phyloP scores from a whole-genome alignment of 2,888 invertebrate species.

The Lysandra coridon region DNA sequence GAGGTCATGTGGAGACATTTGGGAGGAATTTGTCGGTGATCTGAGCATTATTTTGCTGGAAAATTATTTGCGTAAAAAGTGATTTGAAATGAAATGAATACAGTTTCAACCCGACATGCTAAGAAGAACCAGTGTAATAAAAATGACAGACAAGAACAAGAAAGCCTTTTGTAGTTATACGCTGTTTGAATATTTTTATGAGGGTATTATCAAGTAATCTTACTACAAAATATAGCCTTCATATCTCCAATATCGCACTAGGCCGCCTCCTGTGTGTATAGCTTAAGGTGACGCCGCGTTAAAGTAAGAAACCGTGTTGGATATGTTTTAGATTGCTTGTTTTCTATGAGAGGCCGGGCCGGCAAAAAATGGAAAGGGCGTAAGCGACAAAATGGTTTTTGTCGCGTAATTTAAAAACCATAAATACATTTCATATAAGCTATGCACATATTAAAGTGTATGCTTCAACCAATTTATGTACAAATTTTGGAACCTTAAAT shows the following conservation, averaged over 20 bases:
- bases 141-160: not conserved
- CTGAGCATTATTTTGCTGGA: not conserved
- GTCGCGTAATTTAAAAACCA: too few species aligned
- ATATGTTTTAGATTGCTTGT: too few species aligned
- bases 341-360: too few species aligned
- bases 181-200: too few species aligned
- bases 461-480: too few species aligned
- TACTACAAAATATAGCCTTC: not conserved
- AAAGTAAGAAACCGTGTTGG: too few species aligned
- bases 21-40: conserved; percentile 32
- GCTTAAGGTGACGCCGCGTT: too few species aligned
- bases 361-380: too few species aligned
- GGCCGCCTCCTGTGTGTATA: not conserved
- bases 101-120: not conserved
- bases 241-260: not conserved
- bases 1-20: conserved; percentile 33
- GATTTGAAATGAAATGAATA: not conserved
- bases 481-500: too few species aligned
- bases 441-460: too few species aligned
- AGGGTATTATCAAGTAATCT: not conserved
- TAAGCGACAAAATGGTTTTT: too few species aligned
- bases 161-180: not conserved
- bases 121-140: not conserved
- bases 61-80: not conserved
- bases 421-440: too few species aligned